Conservation (phyloP, 2,797 vertebrate genomes). For the Anolis apletophallus region DNA sequence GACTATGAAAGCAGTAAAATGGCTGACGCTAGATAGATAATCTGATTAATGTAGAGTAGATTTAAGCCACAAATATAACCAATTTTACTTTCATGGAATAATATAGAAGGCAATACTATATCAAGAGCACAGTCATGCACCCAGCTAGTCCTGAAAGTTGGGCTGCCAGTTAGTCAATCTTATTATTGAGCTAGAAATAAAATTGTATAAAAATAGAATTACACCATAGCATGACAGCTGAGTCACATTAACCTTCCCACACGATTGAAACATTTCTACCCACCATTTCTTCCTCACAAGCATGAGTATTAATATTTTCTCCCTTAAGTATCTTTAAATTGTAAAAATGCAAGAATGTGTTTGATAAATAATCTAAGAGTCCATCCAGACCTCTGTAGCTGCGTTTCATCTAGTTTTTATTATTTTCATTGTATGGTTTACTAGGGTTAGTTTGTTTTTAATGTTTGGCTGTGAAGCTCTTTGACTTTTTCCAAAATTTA, state of each 20-base stretch:
- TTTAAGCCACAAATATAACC: not conserved
- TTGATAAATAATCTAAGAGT: not conserved
- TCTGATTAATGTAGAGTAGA: not conserved
- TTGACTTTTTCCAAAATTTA: conserved; percentile 11
- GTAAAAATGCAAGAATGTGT: conserved; percentile 2
- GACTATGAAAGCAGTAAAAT: not conserved
- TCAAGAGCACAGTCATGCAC: not conserved
- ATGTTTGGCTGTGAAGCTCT: not conserved
- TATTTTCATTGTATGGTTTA: too few relatives aligned
- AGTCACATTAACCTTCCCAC: conserved; percentile 4
- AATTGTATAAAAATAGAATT: conserved; percentile 1
- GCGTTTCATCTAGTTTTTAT: too few relatives aligned
- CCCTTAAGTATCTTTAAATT: conserved; percentile 35
- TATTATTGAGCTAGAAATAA: not conserved
- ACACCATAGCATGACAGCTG: not conserved
- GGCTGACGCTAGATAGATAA: not conserved
- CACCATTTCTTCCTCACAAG: conserved; percentile 25
- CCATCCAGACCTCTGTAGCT: not conserved
- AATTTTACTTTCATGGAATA: not conserved
- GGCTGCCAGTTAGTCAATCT: not conserved
- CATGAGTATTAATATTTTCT: conserved; percentile 21
- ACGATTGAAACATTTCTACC: conserved; percentile 7
- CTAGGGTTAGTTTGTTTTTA: too few relatives aligned
- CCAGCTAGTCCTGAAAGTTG: not conserved
- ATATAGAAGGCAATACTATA: not conserved